These are phyloP conservation scores for Cirrhinus mrigala DNA, from an alignment of 2,797 vertebrate genomes.

Conservation along the genomic window DNA sequence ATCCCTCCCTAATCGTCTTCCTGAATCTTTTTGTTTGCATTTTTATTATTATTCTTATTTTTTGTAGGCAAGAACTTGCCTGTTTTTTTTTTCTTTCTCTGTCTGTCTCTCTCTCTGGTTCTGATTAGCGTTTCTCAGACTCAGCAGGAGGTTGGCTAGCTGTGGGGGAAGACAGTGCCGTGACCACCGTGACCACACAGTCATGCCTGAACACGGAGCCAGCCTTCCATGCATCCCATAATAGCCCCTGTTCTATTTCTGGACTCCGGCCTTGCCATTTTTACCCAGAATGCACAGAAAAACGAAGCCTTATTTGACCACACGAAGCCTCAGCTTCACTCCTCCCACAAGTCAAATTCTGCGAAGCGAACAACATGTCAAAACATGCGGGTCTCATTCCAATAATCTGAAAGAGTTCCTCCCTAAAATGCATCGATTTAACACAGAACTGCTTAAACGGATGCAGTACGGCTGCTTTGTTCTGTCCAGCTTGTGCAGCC, in stretches of 20 bases:
- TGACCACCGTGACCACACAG: conserved; percentile 45
- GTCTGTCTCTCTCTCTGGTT: conserved; percentile 42
- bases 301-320: conserved; percentile 48
- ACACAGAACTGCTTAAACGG: conserved; percentile 8
- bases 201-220: conserved; percentile 49
- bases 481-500: conserved; percentile 7
- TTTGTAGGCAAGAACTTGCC: conserved; percentile 23
- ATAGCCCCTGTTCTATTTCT: conserved; percentile 51
- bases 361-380: conserved; percentile 35
- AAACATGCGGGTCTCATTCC: conserved; percentile 51
- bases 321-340: conserved; percentile 27
- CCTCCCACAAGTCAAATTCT: conserved; percentile 41
- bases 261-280: conserved; percentile 29
- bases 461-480: conserved; percentile 9
- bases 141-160: conserved; percentile 46
- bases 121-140: conserved; percentile 51
- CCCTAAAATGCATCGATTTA: neutral
- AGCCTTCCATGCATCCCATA: conserved; percentile 51
- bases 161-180: conserved; percentile 50
- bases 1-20: conserved; percentile 67
- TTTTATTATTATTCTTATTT: conserved; percentile 1
- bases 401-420: conserved; percentile 22
- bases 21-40: conserved; percentile 34
- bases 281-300: conserved; percentile 37
- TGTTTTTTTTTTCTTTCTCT: conserved; percentile 27